Evolutionary conservation across 2,888 invertebrate species (phyloP), one percentile per base, ranked within the genome.

Genomic region (Epicampocera succincta): DNA sequence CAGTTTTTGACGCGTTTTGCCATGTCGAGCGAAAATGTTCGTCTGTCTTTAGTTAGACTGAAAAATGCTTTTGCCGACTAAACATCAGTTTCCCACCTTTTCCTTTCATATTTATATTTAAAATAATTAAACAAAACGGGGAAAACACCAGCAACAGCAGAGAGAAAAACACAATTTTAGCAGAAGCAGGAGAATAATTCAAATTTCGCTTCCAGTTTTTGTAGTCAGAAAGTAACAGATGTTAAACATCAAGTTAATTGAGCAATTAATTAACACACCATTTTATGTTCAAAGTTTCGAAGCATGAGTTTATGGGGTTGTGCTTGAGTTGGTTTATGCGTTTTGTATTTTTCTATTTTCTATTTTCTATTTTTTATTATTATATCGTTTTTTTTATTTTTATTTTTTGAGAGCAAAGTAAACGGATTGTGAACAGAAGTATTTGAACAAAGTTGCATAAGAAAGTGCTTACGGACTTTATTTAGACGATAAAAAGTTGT

Each of bases 181-280:
- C 38, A 1, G 33, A 8, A 44, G 42, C 12, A 3, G 40, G 11
- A 61, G 40, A 17, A 54, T 66, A 71, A 68, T 50, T 78, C 15
- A 75, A 75, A 60, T 60, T 74, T 78, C 42, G 11, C 25, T 66
- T 42, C 17, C 42, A 75, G 40, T 66, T 40, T 54, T 54, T 68
- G 15, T 33, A 76, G 54, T 61, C 60, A 76, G 40, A 65, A 63
- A 42, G 78, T 75, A 84, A 83, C 85, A 85, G 86, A 76, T 85
- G 86, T 82, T 85, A 87, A 85, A 85, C 88, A 87, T 88, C 87
- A 88, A 88, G 86, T 88, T 88, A 88, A 88, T 88, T 88, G 88
- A 87, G 88, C 88, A 88, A 88, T 88, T 88, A 88, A 88, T 88
- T 88, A 88, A 88, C 88, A 87, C 88, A 83, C 88, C 86, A 86